These are phyloP conservation scores for Sebastes aleutianus DNA, from an alignment of 2,797 vertebrate species.

Conservation along the genomic window DNA sequence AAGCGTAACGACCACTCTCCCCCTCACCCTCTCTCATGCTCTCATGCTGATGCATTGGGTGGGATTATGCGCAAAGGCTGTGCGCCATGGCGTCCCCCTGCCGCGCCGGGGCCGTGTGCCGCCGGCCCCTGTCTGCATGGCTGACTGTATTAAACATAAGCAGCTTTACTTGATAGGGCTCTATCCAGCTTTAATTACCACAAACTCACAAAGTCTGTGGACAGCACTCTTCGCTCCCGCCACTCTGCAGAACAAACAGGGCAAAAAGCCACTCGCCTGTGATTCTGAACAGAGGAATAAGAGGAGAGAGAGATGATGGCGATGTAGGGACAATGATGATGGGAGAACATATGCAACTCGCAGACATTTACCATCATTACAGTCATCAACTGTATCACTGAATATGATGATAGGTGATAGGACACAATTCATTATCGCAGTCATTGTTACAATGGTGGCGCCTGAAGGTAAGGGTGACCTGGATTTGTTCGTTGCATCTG, in stretches of 20 bases:
- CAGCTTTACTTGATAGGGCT: slow-evolving; percentile 84
- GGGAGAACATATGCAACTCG: background rate
- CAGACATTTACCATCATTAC: background rate
- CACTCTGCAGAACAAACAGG: slow-evolving; percentile 69
- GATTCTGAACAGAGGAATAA: slow-evolving; percentile 21
- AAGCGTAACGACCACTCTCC: slow-evolving; percentile 36
- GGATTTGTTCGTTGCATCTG: slow-evolving; percentile 31
- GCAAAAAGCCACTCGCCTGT: slow-evolving; percentile 51
- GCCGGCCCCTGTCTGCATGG: slow-evolving; percentile 71
- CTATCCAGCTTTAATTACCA: slow-evolving; percentile 85
- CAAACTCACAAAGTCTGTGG: slow-evolving; percentile 76
- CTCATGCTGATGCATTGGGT: slow-evolving; percentile 68
- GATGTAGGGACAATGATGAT: background rate
- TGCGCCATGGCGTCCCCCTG: slow-evolving; percentile 40
- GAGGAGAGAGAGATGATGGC: slow-evolving; percentile 1
- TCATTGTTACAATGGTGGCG: slow-evolving; percentile 3
- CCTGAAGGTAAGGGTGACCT: slow-evolving; percentile 38
- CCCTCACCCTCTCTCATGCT: slow-evolving; percentile 26
- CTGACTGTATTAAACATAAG: slow-evolving; percentile 85
- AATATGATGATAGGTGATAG: background rate
- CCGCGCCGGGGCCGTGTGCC: slow-evolving; percentile 41
- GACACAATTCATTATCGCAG: slow-evolving; percentile 5
- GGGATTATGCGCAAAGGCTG: slow-evolving; percentile 73
- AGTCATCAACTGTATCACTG: slow-evolving; percentile 5
- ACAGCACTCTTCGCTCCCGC: slow-evolving; percentile 56